Evolutionary conservation across 1,140 invertebrate genomes (phyloP).

Genomic region (Drosophila neocordata): DNA sequence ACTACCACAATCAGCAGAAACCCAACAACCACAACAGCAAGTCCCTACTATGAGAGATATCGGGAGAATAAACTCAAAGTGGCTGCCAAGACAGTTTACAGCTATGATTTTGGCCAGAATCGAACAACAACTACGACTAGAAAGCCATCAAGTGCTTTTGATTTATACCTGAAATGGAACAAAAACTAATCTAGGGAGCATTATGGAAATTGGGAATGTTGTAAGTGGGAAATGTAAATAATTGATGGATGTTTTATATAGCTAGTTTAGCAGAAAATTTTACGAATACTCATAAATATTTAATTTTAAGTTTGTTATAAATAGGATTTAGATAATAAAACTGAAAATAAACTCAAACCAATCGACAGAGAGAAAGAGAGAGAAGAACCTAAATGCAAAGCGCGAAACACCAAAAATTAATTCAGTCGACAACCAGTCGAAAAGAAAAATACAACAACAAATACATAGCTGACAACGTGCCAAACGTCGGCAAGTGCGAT

Average conservation of each 20-base stretch:
- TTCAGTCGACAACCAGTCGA: slow-evolving; percentile 37
- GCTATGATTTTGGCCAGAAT: slow-evolving; percentile 47
- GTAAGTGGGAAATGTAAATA: slow-evolving; percentile 38
- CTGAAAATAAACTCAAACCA: slow-evolving; percentile 38
- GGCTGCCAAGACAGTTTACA: slow-evolving; percentile 48
- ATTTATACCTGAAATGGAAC: slow-evolving; percentile 52
- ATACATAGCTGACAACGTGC: slow-evolving; percentile 45
- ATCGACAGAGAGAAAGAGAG: slow-evolving; percentile 16
- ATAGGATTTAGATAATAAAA: slow-evolving; percentile 71
- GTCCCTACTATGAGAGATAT: slow-evolving; percentile 63
- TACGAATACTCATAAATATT: slow-evolving; percentile 62
- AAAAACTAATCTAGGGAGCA: slow-evolving; percentile 24
- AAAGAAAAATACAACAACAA: slow-evolving; percentile 33
- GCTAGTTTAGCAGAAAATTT: slow-evolving; percentile 45
- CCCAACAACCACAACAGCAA: slow-evolving; percentile 16
- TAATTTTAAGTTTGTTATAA: slow-evolving; percentile 58
- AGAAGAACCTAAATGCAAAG: slow-evolving; percentile 37
- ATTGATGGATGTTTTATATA: slow-evolving; percentile 41
- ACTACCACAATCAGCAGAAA: background rate
- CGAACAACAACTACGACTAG: slow-evolving; percentile 26
- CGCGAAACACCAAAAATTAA: slow-evolving; percentile 50
- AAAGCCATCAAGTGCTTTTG: slow-evolving; percentile 21
- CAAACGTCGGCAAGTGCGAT: slow-evolving; percentile 52
- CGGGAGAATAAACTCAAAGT: slow-evolving; percentile 54
- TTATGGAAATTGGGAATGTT: background rate